Base-by-base conservation (phyloP, 2,888 invertebrate genomes). In the Lysandra coridon region DNA sequence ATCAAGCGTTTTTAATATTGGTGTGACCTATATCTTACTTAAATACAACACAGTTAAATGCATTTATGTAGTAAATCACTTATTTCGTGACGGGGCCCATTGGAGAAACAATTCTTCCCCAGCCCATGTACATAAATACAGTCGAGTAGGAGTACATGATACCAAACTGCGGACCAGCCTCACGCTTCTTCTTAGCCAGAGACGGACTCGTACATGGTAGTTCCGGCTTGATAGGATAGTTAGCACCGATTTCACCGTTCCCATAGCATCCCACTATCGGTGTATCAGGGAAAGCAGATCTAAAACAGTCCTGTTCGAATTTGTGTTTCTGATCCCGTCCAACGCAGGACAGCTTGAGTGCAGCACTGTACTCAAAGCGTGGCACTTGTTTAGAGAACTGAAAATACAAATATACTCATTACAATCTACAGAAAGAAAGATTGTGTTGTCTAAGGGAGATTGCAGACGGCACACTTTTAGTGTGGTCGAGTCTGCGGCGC, bases 121-220 rank as follows among this genome's bases (percentile, higher is more conserved):
- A 95, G 1, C 94, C 94, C 37, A 94, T 89, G 77, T 93, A 93
- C 49, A 95, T 88, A 81, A 93, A 93, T 5, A 94, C 88, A 1
- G 94, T 92, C 0, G 94, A 91, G 80, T 94, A 95, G 0, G 93
- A 92, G 83, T 92, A 92, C 84, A 93, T 89, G 14, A 92, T 84
- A 14, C 89, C 89, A 78, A 86, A 88, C 17, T 87, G 87, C 0
- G 87, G 86, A 1, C 86, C 87, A 0, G 87, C 82, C 1, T 87
- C 86, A 0, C 83, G 81, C 1, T 84, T 86, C 62, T 80, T 53
- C 89, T 86, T 81, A 87, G 90, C 5, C 74, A 80, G 37, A 0
- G 85, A 81, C 0, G 82, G 81, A 5, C 81, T 64, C 3, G 83
- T 84, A 6, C 81, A 64, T 4, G 83, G 85, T 0, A 83, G 78